Conservation (phyloP, 2,113 vertebrate species). For the Chaetura pelagica region DNA sequence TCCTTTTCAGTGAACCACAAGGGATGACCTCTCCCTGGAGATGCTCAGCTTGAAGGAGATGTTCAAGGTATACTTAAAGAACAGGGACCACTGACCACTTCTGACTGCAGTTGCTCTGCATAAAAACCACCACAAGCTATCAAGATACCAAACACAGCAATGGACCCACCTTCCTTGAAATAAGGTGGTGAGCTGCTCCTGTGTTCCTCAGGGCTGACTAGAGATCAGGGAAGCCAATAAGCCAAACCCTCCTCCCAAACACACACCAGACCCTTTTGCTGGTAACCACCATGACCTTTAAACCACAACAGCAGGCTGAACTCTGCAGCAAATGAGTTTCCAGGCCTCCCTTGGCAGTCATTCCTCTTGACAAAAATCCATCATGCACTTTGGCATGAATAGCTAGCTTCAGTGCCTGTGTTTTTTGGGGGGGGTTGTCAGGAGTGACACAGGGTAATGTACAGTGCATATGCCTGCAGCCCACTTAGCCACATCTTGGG, state of each 20-base stretch:
- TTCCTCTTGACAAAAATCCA: constrained; percentile 19
- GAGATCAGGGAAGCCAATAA: background rate
- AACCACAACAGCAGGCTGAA: background rate
- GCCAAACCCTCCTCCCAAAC: accelerated
- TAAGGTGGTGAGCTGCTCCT: background rate
- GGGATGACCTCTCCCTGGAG: background rate
- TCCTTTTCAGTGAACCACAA: background rate
- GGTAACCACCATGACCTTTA: constrained; percentile 10
- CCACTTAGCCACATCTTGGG: background rate
- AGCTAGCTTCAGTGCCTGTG: background rate
- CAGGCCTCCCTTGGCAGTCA: constrained; percentile 10
- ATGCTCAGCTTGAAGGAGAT: background rate
- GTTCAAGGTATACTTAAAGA: background rate
- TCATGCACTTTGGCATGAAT: background rate
- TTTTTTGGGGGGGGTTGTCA: background rate
- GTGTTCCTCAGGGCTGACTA: background rate
- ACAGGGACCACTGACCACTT: background rate
- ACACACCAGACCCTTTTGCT: background rate
- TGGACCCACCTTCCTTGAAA: background rate
- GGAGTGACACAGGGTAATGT: background rate
- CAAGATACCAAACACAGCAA: background rate
- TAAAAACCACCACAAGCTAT: background rate
- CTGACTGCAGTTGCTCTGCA: background rate
- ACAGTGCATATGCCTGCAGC: background rate
- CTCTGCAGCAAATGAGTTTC: background rate